Evolutionary conservation across 2,888 invertebrate species (phyloP).

Genomic region (Chrysomela aeneicollis): DNA sequence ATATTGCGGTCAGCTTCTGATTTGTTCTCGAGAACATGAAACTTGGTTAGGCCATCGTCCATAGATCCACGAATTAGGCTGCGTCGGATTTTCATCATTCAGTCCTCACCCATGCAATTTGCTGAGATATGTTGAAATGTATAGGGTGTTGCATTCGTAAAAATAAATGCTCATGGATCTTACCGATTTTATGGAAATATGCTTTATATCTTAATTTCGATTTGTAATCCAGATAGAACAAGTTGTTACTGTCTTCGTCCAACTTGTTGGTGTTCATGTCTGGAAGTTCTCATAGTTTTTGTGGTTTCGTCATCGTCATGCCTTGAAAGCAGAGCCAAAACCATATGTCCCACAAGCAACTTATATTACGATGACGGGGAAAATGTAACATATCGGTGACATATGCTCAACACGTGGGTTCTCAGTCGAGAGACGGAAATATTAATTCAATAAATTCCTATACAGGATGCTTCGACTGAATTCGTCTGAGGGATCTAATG

Average conservation of each 20-base stretch:
- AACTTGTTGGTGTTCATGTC: slow-evolving; percentile 5
- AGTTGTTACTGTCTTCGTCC: slow-evolving; percentile 1
- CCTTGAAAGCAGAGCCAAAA: background rate
- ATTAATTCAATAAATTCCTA: background rate
- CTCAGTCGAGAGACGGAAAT: slow-evolving; percentile 16
- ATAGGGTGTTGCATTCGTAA: no score
- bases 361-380: slow-evolving; percentile 6
- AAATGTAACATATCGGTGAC: slow-evolving; percentile 21
- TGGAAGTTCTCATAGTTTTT: slow-evolving; percentile 24
- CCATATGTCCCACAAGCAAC: slow-evolving; percentile 17
- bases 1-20: no score
- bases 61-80: no score
- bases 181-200: no score
- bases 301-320: slow-evolving; percentile 19
- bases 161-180: no score
- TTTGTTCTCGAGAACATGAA: no score
- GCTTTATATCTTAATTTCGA: no score
- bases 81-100: no score
- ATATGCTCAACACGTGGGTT: slow-evolving; percentile 23
- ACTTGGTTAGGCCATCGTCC: no score
- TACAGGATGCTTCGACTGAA: background rate
- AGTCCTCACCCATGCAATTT: no score
- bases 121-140: no score
- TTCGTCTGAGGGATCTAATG: background rate
- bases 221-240: slow-evolving; percentile 13